Evolutionary conservation across 2,113 vertebrate species (phyloP).

Genomic region (Tetrax tetrax): DNA sequence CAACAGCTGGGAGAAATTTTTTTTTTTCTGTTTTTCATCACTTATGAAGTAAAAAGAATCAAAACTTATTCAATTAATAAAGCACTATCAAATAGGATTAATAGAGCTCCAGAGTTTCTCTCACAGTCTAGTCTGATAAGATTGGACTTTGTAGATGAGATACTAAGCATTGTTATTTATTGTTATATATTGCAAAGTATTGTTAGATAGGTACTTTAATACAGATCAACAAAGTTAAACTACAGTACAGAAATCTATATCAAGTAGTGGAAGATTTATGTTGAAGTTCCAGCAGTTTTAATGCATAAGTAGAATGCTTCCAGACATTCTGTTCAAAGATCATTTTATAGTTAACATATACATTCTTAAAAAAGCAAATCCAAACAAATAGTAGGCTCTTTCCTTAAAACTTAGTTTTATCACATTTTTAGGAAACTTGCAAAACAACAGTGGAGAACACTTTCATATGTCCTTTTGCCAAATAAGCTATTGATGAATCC

Average conservation of each 20-base stretch:
- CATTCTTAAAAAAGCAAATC: neutral
- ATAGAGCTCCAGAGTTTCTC: neutral
- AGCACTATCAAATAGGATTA: neutral
- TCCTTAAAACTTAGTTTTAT: neutral
- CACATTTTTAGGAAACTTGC: neutral
- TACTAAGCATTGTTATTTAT: too few relatives aligned
- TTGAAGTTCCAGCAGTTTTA: neutral
- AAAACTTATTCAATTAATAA: neutral
- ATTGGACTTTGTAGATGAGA: neutral
- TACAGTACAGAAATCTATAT: neutral
- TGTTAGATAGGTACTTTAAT: neutral
- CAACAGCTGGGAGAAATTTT: neutral
- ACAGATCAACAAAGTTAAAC: neutral
- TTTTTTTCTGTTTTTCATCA: neutral
- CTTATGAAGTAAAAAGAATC: neutral
- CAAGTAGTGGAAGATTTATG: neutral
- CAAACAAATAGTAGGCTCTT: neutral
- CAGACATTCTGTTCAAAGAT: neutral
- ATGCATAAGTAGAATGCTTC: neutral
- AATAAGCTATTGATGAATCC: neutral
- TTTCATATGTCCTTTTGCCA: neutral
- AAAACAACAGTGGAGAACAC: neutral
- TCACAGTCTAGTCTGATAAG: neutral
- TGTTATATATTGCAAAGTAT: neutral
- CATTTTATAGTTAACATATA: neutral